phyloP scores from a whole-genome alignment of 2,113 vertebrate genomes.

The Microtus oregoni region DNA sequence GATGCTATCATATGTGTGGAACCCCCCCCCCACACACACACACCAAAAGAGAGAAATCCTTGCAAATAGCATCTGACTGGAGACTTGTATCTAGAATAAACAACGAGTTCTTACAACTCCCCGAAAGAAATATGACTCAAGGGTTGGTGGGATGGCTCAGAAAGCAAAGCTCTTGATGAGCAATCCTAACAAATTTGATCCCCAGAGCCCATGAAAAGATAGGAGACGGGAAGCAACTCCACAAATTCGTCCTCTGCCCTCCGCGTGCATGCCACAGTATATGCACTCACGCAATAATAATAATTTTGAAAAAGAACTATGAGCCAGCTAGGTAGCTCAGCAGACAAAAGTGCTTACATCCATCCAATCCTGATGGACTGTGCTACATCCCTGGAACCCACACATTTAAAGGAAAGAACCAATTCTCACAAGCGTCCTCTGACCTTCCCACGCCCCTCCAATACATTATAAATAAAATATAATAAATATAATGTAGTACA shows the following conservation, averaged over 20 bases:
- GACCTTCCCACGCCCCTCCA: not conserved
- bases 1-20: not conserved
- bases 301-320: not conserved
- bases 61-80: constrained; percentile 37
- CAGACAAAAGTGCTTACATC: not conserved
- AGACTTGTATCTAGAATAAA: constrained; percentile 37
- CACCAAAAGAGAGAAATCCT: not conserved
- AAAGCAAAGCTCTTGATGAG: not conserved
- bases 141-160: not conserved
- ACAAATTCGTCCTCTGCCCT: not conserved
- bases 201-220: not conserved
- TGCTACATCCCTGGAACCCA: not conserved
- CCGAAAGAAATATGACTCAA: not conserved
- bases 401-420: not conserved
- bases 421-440: not conserved
- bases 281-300: not conserved
- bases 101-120: not conserved
- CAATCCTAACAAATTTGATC: not conserved
- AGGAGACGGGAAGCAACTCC: too few relatives aligned
- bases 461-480: not conserved
- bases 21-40: not conserved
- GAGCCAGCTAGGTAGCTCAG: not conserved
- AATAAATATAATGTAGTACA: not conserved
- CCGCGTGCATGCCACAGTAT: not conserved
- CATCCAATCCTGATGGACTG: not conserved